phyloP scores from a whole-genome alignment of 1,140 invertebrate genomes.

The Helicoverpa armigera region DNA sequence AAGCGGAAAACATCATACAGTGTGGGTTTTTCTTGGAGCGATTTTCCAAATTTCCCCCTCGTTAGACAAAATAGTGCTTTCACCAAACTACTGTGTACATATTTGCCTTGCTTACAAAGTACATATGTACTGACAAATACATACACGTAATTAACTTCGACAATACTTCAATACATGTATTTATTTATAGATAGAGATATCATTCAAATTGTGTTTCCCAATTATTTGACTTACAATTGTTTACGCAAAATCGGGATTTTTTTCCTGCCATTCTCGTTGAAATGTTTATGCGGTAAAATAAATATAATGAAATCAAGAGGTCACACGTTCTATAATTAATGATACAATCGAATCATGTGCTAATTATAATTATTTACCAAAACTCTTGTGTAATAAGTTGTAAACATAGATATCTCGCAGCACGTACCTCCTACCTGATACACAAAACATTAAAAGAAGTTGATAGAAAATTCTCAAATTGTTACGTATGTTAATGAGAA shows the following conservation, averaged over 20 bases:
- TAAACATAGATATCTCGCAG: background rate
- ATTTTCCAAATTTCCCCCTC: too few relatives aligned
- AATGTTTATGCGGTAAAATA: background rate
- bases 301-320: background rate
- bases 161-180: background rate
- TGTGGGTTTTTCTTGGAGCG: too few relatives aligned
- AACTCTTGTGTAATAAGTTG: background rate
- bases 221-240: background rate
- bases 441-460: too few relatives aligned
- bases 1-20: too few relatives aligned
- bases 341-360: background rate
- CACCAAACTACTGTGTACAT: too few relatives aligned
- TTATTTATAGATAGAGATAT: background rate
- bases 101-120: background rate
- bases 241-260: background rate
- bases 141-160: background rate
- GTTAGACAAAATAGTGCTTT: too few relatives aligned
- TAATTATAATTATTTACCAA: conserved; percentile 7
- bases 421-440: background rate
- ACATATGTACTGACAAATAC: background rate
- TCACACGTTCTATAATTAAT: background rate
- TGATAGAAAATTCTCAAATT: too few relatives aligned
- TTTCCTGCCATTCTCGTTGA: background rate
- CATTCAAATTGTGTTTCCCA: background rate
- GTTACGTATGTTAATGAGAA: too few relatives aligned